Conservation (phyloP, 2,113 vertebrate species). For the Crocuta crocuta region DNA sequence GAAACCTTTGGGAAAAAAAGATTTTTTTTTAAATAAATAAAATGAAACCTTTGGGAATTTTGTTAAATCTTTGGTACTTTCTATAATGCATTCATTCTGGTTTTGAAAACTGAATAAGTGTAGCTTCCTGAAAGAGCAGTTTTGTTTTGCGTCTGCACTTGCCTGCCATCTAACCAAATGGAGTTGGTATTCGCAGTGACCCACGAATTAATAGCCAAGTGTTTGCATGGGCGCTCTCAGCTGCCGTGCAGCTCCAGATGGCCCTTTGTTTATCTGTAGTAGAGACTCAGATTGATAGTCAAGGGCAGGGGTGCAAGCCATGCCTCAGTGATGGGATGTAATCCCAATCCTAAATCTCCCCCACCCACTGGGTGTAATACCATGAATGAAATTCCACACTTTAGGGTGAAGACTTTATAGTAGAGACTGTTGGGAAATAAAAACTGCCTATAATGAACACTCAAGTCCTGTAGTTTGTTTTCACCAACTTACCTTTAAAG, state of each 20-base stretch:
- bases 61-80: background rate
- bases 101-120: constrained; percentile 29
- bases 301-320: background rate
- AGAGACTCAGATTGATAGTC: constrained; percentile 49
- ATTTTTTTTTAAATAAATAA: background rate
- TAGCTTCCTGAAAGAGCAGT: background rate
- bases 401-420: background rate
- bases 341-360: constrained; percentile 76
- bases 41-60: background rate
- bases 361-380: constrained; percentile 75
- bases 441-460: constrained; percentile 59
- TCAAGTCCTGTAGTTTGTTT: constrained; percentile 48
- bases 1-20: background rate
- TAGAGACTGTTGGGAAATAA: background rate
- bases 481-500: background rate
- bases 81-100: background rate
- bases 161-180: background rate
- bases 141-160: constrained; percentile 3
- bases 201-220: constrained; percentile 66
- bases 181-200: constrained; percentile 54
- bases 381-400: constrained; percentile 76
- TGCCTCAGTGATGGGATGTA: constrained; percentile 61
- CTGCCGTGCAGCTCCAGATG: constrained; percentile 79
- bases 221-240: constrained; percentile 74
- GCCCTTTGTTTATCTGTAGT: constrained; percentile 81